Evolutionary conservation across 2,888 invertebrate species (phyloP).

Genomic region (Cheilosia variabilis): DNA sequence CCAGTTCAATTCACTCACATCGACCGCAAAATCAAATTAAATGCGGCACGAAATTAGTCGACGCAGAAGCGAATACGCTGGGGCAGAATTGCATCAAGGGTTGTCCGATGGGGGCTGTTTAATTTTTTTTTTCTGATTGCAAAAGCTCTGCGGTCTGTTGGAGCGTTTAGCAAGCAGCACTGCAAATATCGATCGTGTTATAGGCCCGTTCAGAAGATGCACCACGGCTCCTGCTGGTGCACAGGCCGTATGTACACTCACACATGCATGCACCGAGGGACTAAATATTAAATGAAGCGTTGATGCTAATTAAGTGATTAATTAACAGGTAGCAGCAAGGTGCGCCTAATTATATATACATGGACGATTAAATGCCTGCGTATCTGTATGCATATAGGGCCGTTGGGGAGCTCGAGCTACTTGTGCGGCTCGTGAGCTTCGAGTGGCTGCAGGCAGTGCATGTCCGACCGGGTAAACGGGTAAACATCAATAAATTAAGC

Average conservation of each 20-base stretch:
- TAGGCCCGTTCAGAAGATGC: constrained; percentile 11
- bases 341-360: constrained; percentile 76
- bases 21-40: constrained; percentile 78
- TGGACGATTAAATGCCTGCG: constrained; percentile 76
- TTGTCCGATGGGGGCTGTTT: background rate
- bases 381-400: constrained; percentile 24
- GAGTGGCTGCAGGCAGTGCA: constrained; percentile 28
- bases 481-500: constrained; percentile 68
- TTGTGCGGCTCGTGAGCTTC: background rate
- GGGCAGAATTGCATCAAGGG: background rate
- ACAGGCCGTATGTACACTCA: background rate
- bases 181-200: constrained; percentile 29
- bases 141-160: constrained; percentile 13
- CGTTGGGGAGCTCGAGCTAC: background rate
- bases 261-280: constrained; percentile 33
- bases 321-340: constrained; percentile 78
- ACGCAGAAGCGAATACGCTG: constrained; percentile 23
- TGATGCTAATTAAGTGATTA: constrained; percentile 84
- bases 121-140: background rate
- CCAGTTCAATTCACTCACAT: constrained; percentile 72
- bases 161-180: background rate
- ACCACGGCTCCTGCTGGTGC: background rate
- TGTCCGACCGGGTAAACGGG: constrained; percentile 39
- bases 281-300: constrained; percentile 84
- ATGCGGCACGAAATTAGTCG: constrained; percentile 77